phyloP scores from a whole-genome alignment of 2,113 vertebrate genomes.

The Caranx melampygus region DNA sequence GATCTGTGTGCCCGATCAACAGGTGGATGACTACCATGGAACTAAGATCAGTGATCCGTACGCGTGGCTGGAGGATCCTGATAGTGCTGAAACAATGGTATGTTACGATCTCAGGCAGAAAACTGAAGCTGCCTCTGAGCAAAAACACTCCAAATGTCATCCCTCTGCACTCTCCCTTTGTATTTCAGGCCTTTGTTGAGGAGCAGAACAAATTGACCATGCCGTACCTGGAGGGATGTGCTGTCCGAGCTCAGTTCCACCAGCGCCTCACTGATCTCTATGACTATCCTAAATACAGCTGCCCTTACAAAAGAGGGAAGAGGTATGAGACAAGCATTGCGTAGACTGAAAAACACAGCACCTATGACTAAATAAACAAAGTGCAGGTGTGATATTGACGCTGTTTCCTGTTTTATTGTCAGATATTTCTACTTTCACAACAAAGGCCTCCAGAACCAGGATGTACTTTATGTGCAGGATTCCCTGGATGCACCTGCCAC shows the following conservation, averaged over 20 bases:
- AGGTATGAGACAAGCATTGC: slow-evolving; percentile 53
- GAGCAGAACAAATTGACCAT: slow-evolving; percentile 84
- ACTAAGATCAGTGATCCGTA: slow-evolving; percentile 79
- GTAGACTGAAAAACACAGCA: neutral
- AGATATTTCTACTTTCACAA: slow-evolving; percentile 87
- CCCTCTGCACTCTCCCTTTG: neutral
- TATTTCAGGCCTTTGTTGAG: slow-evolving; percentile 81
- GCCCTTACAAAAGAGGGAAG: slow-evolving; percentile 82
- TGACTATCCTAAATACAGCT: slow-evolving; percentile 86
- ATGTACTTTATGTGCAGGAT: slow-evolving; percentile 83
- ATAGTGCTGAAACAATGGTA: slow-evolving; percentile 82
- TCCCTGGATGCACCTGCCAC: slow-evolving; percentile 73
- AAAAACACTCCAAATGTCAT: neutral
- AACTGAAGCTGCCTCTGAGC: neutral
- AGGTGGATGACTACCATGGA: slow-evolving; percentile 83
- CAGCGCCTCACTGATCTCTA: slow-evolving; percentile 83
- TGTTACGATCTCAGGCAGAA: neutral
- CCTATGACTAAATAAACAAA: neutral
- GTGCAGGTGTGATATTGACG: neutral
- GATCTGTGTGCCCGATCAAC: neutral
- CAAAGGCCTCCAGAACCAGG: slow-evolving; percentile 85
- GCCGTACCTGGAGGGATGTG: slow-evolving; percentile 83
- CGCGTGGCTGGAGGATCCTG: slow-evolving; percentile 81
- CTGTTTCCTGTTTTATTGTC: slow-evolving; percentile 20
- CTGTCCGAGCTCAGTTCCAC: slow-evolving; percentile 71